phyloP scores from a whole-genome alignment of 2,797 vertebrate genomes.

The Pseudomugil tenellus region DNA sequence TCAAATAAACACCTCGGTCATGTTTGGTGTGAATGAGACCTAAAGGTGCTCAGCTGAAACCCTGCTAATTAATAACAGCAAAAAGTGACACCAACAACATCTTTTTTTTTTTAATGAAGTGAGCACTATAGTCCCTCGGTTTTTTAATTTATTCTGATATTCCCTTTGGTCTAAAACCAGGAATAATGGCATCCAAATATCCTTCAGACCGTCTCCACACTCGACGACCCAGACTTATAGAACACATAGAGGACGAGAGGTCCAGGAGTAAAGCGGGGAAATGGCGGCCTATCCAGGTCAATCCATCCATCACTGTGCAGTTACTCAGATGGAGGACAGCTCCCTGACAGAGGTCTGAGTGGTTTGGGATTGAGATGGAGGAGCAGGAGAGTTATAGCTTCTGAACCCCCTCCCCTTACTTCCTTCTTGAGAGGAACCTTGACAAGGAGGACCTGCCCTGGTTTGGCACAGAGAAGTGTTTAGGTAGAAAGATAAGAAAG shows the following conservation, averaged over 20 bases:
- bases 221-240: slow-evolving; percentile 61
- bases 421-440: slow-evolving; percentile 66
- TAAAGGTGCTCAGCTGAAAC: slow-evolving; percentile 3
- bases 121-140: not conserved
- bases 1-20: not conserved
- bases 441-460: slow-evolving; percentile 61
- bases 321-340: slow-evolving; percentile 83
- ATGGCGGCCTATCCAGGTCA: slow-evolving; percentile 80
- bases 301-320: slow-evolving; percentile 83
- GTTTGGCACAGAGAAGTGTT: slow-evolving; percentile 33
- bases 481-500: slow-evolving; percentile 23
- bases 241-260: slow-evolving; percentile 48
- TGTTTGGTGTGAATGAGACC: slow-evolving; percentile 7
- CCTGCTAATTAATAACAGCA: slow-evolving; percentile 17
- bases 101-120: not conserved
- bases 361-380: slow-evolving; percentile 84
- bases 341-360: slow-evolving; percentile 81
- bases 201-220: slow-evolving; percentile 9
- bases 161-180: not conserved
- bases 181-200: not conserved
- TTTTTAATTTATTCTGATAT: not conserved
- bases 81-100: slow-evolving; percentile 3
- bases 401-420: slow-evolving; percentile 43
- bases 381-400: slow-evolving; percentile 78
- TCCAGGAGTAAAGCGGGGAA: slow-evolving; percentile 71